Conservation (phyloP, 2,113 vertebrate genomes). For the Reinhardtius hippoglossoides region DNA sequence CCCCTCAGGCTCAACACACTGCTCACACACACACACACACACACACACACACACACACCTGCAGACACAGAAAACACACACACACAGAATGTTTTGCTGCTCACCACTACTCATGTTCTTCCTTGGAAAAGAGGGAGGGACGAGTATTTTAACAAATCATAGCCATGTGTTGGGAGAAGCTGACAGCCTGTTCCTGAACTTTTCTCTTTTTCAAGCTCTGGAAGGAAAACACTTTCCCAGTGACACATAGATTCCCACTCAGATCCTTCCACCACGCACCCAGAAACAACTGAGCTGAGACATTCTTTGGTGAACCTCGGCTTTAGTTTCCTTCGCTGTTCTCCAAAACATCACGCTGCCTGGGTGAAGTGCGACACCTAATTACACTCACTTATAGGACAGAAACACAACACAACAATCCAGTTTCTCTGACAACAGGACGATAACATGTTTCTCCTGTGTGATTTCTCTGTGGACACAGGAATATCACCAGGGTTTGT, state of each 20-base stretch:
- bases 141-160: conserved; percentile 58
- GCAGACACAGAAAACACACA: background rate
- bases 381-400: conserved; percentile 35
- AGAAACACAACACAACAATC: conserved; percentile 22
- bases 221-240: conserved; percentile 48
- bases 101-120: conserved; percentile 47
- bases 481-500: conserved; percentile 12
- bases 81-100: conserved; percentile 23
- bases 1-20: conserved; percentile 48
- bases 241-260: conserved; percentile 68
- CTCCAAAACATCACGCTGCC: conserved; percentile 43
- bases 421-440: conserved; percentile 48
- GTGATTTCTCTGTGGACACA: conserved; percentile 4
- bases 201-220: conserved; percentile 26
- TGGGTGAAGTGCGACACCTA: conserved; percentile 18
- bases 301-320: conserved; percentile 24
- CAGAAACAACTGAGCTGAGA: conserved; percentile 44
- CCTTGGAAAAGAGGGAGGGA: conserved; percentile 37
- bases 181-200: conserved; percentile 45
- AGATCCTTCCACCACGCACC: conserved; percentile 26
- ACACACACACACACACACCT: conserved; percentile 44
- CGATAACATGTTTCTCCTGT: conserved; percentile 25
- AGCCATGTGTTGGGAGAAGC: conserved; percentile 69
- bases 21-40: conserved; percentile 25
- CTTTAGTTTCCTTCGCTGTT: conserved; percentile 13